Evolutionary conservation across 2,797 vertebrate genomes (phyloP).

Genomic region (Helarctos malayanus): DNA sequence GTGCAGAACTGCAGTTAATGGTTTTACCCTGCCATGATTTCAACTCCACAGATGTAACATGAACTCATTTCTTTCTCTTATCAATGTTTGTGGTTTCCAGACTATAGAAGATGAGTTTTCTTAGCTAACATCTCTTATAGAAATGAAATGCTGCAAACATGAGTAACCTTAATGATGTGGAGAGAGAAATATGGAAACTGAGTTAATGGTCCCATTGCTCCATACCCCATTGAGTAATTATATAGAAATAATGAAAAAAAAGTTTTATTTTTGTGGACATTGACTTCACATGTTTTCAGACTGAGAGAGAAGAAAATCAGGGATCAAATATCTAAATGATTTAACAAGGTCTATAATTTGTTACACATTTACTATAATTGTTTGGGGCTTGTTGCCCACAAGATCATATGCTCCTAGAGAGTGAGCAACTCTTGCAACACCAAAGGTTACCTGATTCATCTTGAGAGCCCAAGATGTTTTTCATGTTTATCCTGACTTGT

Average conservation of each 20-base stretch:
- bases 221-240: background rate
- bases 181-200: background rate
- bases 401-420: background rate
- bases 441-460: background rate
- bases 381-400: background rate
- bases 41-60: background rate
- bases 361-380: background rate
- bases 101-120: constrained; percentile 3
- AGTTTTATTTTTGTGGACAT: background rate
- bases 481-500: background rate
- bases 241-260: background rate
- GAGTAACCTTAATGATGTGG: background rate
- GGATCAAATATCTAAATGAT: background rate
- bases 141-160: background rate
- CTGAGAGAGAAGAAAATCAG: background rate
- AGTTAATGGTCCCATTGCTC: background rate
- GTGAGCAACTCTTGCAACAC: background rate
- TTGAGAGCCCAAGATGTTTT: background rate
- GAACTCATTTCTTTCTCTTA: background rate
- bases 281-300: background rate
- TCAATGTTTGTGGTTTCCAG: background rate
- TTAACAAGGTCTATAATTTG: background rate
- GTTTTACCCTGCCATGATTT: background rate
- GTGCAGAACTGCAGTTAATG: background rate
- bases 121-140: background rate